These are phyloP conservation scores for Struthidea cinerea DNA, from an alignment of 2,113 vertebrate genomes.

Conservation along the genomic window DNA sequence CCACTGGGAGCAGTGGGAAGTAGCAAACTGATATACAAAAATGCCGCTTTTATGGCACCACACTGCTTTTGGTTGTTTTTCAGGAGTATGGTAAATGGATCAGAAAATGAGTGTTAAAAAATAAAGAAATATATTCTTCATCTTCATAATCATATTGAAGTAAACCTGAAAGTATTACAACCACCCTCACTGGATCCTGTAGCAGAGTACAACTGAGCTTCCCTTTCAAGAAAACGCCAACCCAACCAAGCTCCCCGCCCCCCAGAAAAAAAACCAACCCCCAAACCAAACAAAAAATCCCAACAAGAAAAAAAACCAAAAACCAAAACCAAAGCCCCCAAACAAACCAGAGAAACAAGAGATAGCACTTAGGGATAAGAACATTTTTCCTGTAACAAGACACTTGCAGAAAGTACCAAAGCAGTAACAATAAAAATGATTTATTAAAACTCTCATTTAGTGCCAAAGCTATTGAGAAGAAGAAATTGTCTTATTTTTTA, in stretches of 20 bases:
- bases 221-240: neutral
- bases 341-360: neutral
- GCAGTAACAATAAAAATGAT: neutral
- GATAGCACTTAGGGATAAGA: neutral
- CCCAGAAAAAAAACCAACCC: fast-evolving
- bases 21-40: neutral
- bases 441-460: neutral
- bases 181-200: neutral
- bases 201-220: neutral
- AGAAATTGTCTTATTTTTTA: neutral
- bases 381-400: neutral
- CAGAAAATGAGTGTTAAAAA: neutral
- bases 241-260: neutral
- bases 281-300: neutral
- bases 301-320: neutral
- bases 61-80: neutral
- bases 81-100: neutral
- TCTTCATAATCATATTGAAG: neutral
- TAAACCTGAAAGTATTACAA: neutral
- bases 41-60: neutral
- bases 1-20: neutral
- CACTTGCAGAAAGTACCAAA: neutral
- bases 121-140: neutral
- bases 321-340: no score
- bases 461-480: neutral